phyloP scores from a whole-genome alignment of 1,140 invertebrate genomes.

The Aricia agestis region DNA sequence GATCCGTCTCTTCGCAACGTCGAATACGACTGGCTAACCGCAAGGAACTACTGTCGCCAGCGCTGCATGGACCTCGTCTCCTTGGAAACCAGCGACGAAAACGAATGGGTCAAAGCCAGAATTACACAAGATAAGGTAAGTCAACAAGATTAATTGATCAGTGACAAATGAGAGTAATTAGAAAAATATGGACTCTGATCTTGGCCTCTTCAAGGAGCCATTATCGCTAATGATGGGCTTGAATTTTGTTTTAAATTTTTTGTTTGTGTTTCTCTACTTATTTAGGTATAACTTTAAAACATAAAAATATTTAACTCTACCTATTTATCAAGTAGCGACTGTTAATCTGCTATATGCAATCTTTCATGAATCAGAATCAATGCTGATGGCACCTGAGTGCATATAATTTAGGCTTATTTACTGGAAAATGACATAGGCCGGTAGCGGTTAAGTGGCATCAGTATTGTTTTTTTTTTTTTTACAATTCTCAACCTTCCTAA shows the following conservation, averaged over 20 bases:
- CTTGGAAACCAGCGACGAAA: slow-evolving; percentile 87
- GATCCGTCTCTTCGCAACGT: slow-evolving; percentile 82
- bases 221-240: not conserved
- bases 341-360: not conserved
- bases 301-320: too few species aligned
- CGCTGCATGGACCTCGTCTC: slow-evolving; percentile 92
- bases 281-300: too few species aligned
- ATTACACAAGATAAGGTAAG: slow-evolving; percentile 85
- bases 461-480: slow-evolving; percentile 8
- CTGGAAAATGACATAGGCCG: not conserved
- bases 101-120: slow-evolving; percentile 87
- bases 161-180: not conserved
- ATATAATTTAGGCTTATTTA: not conserved
- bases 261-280: too few species aligned
- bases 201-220: not conserved
- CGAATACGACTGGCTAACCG: slow-evolving; percentile 88
- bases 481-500: slow-evolving; percentile 11
- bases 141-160: not conserved
- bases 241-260: too few species aligned
- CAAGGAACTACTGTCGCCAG: slow-evolving; percentile 88
- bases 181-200: slow-evolving; percentile 8
- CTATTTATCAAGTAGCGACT: too few species aligned
- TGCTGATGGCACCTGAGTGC: not conserved
- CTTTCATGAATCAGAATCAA: not conserved
- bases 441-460: not conserved